Conservation (phyloP, 2,113 vertebrate genomes). For the Zeus faber region DNA sequence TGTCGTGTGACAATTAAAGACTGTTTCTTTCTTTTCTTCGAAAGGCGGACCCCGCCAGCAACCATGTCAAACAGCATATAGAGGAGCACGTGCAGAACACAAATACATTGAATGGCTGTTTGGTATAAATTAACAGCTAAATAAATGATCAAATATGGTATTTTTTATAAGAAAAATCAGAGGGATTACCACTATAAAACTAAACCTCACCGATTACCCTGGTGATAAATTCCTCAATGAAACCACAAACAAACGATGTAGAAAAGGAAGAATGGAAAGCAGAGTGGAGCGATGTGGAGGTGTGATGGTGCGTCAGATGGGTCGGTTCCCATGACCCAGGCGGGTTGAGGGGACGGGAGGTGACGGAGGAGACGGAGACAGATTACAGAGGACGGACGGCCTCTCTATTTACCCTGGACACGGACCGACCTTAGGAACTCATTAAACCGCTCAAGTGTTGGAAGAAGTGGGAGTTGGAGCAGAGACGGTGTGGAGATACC, state of each 20-base stretch:
- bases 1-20: too few species aligned
- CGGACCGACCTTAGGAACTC: neutral
- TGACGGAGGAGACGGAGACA: neutral
- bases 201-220: too few species aligned
- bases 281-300: neutral
- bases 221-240: too few species aligned
- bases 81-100: too few species aligned
- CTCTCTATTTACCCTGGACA: neutral
- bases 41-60: too few species aligned
- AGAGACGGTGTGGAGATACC: neutral
- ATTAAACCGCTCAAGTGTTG: neutral
- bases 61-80: too few species aligned
- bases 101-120: too few species aligned
- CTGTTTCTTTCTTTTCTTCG: too few species aligned
- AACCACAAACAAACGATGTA: neutral
- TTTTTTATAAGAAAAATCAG: too few species aligned
- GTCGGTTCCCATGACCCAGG: slow-evolving; percentile 1
- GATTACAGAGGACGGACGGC: neutral
- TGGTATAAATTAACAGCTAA: too few species aligned
- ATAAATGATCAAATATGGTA: too few species aligned
- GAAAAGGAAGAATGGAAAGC: neutral
- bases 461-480: neutral
- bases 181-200: too few species aligned
- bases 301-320: neutral
- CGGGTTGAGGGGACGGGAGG: neutral